phyloP scores from a whole-genome alignment of 2,113 vertebrate genomes.

The Eclectus roratus region DNA sequence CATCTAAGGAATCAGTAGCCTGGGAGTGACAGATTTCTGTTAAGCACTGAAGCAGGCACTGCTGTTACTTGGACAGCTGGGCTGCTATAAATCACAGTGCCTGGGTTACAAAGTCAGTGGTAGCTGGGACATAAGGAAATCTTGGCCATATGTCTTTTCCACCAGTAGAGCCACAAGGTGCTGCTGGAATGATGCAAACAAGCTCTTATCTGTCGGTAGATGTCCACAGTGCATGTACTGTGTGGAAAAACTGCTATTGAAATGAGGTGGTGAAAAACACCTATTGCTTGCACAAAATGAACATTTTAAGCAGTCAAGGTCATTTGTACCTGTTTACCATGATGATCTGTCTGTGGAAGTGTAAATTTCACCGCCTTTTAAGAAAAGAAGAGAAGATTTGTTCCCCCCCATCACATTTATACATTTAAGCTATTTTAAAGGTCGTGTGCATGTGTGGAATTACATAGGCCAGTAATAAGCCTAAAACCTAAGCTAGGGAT shows the following conservation, averaged over 20 bases:
- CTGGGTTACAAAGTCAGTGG: background rate
- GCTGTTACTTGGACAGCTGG: background rate
- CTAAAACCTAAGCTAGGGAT: background rate
- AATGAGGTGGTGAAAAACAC: background rate
- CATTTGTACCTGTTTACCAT: background rate
- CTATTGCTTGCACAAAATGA: background rate
- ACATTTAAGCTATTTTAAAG: background rate
- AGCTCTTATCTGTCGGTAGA: background rate
- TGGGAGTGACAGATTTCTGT: background rate
- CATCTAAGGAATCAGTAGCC: background rate
- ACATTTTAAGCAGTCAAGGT: background rate
- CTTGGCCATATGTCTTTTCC: background rate
- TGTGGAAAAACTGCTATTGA: background rate
- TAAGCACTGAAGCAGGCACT: too few species aligned
- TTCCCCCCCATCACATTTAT: background rate
- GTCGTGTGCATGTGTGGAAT: background rate
- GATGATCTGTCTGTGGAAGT: background rate
- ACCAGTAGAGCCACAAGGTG: background rate
- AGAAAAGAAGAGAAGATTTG: background rate
- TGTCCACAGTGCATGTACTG: background rate
- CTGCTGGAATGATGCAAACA: background rate
- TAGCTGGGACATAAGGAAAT: background rate
- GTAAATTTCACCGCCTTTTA: background rate
- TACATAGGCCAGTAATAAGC: background rate
- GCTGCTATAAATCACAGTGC: background rate